Base-by-base conservation (phyloP, 2,113 vertebrate genomes). In the Poeciliopsis retropinna region DNA sequence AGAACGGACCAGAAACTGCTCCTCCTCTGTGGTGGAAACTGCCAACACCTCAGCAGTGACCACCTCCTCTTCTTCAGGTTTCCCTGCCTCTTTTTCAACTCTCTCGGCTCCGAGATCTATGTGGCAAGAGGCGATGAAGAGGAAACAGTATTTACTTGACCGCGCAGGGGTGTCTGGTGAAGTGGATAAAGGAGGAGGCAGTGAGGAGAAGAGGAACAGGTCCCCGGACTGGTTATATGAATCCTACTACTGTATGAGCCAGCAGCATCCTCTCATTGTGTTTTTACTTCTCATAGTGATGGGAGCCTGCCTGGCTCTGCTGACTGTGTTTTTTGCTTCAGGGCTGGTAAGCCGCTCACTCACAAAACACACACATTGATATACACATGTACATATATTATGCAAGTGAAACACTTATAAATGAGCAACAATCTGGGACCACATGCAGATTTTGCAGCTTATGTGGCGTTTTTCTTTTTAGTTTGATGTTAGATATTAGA, bases 171-270 rank as follows among this genome's bases (percentile, higher is more conserved):
- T 80, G 70, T 76, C 87, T 44, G 81, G 77, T 60, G 83, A 86
- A 79, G 86, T 83, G 70, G 85, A 83, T 61, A 87, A 79, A 88
- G 79, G 78, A 88, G 79, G 78, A 70, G 70, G 92, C 87, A 80
- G 93, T 83, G 93, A 91, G 84, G 72, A 76, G 60, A 89, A 54
- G 91, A 94, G 85, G 94, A 92, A 87, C 93, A 89, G 89, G 91
- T 94, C 96, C 88, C 95, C 95, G 82, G 97, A 98, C 95, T 97
- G 97, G 97, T 95, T 98, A 10, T 99, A 99, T 67, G 97, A 98
- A 94, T 98, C 97, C 72, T 99, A 99, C 94, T 97, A 97, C 92
- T 95, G 97, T 91, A 97, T 98, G 97, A 99, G 97, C 97, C 97
- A 99, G 94, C 97, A 99, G 95, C 97, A 98, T 94, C 97, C 97